Conservation (phyloP, 2,797 vertebrate genomes). For the Crocidura indochinensis region DNA sequence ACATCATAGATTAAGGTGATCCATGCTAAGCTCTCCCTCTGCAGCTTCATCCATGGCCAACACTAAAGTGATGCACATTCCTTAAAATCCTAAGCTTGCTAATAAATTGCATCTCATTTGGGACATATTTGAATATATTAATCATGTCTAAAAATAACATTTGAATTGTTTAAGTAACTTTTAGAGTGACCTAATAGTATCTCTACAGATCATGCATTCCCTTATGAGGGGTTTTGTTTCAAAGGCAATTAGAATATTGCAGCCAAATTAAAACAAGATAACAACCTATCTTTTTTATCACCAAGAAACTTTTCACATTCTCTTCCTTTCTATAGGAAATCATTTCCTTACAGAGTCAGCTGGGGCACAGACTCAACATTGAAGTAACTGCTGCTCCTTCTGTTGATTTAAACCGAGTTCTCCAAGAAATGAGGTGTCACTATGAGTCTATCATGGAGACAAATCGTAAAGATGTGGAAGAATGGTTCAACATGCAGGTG, state of each 20-base stretch:
- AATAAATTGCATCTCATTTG: constrained; percentile 18
- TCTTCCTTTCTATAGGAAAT: constrained; percentile 69
- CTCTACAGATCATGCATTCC: background rate
- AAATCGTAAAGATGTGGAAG: constrained; percentile 83
- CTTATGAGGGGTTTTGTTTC: background rate
- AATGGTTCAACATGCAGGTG: constrained; percentile 85
- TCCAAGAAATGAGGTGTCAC: constrained; percentile 82
- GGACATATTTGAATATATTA: background rate
- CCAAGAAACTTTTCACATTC: background rate
- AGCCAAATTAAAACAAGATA: background rate
- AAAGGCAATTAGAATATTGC: background rate
- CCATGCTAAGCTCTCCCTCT: background rate
- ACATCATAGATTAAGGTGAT: background rate
- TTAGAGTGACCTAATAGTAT: background rate
- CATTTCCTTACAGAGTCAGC: constrained; percentile 78
- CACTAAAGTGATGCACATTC: constrained; percentile 21
- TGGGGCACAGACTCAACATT: constrained; percentile 83
- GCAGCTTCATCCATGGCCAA: background rate
- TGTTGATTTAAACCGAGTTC: constrained; percentile 78
- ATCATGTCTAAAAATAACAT: background rate
- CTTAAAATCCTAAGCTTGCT: constrained; percentile 32
- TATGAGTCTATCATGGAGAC: constrained; percentile 85
- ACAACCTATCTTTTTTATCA: background rate
- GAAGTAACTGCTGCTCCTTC: constrained; percentile 81
- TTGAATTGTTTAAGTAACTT: background rate